Conservation (phyloP, 2,113 vertebrate species). For the Perca flavescens region DNA sequence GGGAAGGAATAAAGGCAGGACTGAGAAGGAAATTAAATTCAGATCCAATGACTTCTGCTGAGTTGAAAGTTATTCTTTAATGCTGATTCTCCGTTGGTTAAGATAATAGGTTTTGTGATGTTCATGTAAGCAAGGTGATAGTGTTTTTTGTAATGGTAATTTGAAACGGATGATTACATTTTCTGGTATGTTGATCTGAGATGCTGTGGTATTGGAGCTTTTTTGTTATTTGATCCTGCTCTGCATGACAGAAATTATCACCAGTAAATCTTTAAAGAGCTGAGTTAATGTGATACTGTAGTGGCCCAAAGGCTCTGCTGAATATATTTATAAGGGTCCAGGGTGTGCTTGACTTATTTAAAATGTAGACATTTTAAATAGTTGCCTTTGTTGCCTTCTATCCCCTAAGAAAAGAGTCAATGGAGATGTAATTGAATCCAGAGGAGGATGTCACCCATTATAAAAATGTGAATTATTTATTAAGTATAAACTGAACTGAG, state of each 20-base stretch:
- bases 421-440: constrained; percentile 53
- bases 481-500: constrained; percentile 44
- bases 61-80: constrained; percentile 26
- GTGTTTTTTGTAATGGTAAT: constrained; percentile 38
- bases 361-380: constrained; percentile 58
- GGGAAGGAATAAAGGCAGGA: neutral
- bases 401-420: constrained; percentile 31
- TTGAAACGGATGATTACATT: constrained; percentile 12
- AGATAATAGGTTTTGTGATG: constrained; percentile 41
- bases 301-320: constrained; percentile 30
- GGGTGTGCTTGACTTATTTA: constrained; percentile 30
- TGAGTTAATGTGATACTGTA: neutral
- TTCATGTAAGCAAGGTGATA: constrained; percentile 36
- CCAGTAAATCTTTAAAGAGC: constrained; percentile 47
- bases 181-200: constrained; percentile 22
- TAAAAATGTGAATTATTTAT: constrained; percentile 63
- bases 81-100: constrained; percentile 30
- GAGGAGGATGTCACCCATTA: constrained; percentile 43
- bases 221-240: neutral
- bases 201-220: neutral
- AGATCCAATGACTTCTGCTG: constrained; percentile 17
- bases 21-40: constrained; percentile 50
- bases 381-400: constrained; percentile 36
- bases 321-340: constrained; percentile 35
- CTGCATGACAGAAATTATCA: constrained; percentile 30